Percentiles rank a stretch among this genome's conserved stretches.
These are phyloP conservation scores for Crambe crambe DNA, from an alignment of 37 sponge, comb jelly and placozoan genomes.

Conservation along the genomic window DNA sequence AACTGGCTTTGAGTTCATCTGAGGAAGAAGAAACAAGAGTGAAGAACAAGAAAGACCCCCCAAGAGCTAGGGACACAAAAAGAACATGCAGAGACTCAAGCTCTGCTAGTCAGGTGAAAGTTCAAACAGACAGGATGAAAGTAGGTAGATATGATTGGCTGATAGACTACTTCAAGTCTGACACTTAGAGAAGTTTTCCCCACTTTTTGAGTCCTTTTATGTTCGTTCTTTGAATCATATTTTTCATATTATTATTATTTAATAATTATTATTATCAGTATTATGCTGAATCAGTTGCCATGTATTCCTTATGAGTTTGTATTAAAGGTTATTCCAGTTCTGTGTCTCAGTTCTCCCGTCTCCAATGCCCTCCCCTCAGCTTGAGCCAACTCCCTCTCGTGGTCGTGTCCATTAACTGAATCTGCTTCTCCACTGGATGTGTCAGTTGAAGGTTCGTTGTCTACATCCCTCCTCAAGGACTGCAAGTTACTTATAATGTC, in stretches of 20 bases:
- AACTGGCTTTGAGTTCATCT: too few relatives aligned
- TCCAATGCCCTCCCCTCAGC: not conserved
- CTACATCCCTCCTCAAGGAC: constrained; percentile 5
- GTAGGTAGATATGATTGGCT: not conserved
- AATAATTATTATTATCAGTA: not conserved
- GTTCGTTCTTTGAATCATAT: not conserved
- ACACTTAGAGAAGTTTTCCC: not conserved
- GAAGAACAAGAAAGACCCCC: too few relatives aligned
- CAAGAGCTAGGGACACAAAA: too few relatives aligned
- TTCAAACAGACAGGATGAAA: too few relatives aligned
- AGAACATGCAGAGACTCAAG: too few relatives aligned
- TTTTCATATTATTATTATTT: not conserved
- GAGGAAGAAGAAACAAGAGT: too few relatives aligned
- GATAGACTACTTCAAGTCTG: constrained; percentile 5
- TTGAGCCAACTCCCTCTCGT: not conserved
- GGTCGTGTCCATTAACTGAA: not conserved
- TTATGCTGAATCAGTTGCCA: too few relatives aligned
- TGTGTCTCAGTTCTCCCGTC: not conserved
- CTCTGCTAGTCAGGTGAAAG: too few relatives aligned
- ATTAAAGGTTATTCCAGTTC: too few relatives aligned
- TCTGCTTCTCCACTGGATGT: not conserved
- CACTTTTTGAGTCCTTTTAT: not conserved
- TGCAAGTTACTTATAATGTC: constrained; percentile 20
- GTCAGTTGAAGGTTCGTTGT: not conserved
- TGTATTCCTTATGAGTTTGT: not conserved